phyloP scores from a whole-genome alignment of 2,888 invertebrate species.

The Callinectes sapidus region DNA sequence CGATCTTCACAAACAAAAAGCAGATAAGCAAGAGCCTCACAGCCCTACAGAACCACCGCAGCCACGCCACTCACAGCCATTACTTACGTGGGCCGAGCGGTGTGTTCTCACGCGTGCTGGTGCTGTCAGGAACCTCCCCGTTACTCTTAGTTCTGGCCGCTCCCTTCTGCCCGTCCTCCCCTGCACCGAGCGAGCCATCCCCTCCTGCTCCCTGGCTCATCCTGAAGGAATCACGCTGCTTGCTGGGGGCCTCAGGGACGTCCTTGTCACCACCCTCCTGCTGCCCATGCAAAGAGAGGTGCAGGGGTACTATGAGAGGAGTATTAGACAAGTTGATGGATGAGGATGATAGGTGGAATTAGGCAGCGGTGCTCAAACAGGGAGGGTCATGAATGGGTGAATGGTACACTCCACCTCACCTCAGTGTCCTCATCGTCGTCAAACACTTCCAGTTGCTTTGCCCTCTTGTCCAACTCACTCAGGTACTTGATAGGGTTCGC shows the following conservation, averaged over 20 bases:
- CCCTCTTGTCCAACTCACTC: constrained; percentile 93
- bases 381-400: no score
- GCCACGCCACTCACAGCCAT: not conserved
- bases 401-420: not conserved
- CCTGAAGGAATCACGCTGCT: not conserved
- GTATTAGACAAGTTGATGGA: no score
- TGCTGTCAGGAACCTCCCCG: constrained; percentile 57
- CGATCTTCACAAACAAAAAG: not conserved
- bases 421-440: constrained; percentile 80
- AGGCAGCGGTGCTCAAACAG: no score
- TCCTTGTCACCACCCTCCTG: not conserved
- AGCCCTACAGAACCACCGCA: not conserved
- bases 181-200: not conserved
- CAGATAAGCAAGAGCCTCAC: not conserved
- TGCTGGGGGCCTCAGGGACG: not conserved
- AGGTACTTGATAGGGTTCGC: constrained; percentile 98
- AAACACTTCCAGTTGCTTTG: constrained; percentile 90
- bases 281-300: not conserved
- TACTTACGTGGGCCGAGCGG: constrained; percentile 43
- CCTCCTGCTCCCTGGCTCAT: constrained; percentile 9
- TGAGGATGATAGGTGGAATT: no score
- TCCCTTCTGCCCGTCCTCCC: constrained; percentile 48
- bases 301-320: no score
- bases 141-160: constrained; percentile 41
- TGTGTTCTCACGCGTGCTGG: constrained; percentile 23